phyloP scores from a whole-genome alignment of 2,888 invertebrate genomes.

The Plagodis dolabraria region DNA sequence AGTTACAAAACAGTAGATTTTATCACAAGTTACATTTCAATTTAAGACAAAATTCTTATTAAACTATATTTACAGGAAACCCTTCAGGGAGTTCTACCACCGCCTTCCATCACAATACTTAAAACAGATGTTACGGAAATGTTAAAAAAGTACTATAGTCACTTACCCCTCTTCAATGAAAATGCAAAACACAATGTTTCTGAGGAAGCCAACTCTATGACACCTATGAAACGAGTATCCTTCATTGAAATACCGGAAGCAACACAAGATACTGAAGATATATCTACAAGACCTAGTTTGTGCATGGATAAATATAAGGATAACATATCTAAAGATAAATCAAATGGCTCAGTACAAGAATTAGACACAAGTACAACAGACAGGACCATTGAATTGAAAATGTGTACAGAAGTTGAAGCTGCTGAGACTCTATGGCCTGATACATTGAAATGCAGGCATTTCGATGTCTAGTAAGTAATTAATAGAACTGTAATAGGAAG shows the following conservation, averaged over 20 bases:
- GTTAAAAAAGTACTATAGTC: slow-evolving; percentile 84
- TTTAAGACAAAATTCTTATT: background rate
- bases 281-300: slow-evolving; percentile 22
- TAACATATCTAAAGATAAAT: slow-evolving; percentile 36
- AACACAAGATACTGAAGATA: slow-evolving; percentile 29
- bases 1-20: no score
- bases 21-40: background rate
- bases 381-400: slow-evolving; percentile 63
- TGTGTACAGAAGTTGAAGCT: slow-evolving; percentile 67
- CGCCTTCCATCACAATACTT: slow-evolving; percentile 89
- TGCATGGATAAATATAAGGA: slow-evolving; percentile 30
- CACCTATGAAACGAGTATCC: slow-evolving; percentile 73
- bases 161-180: slow-evolving; percentile 78
- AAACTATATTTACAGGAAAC: slow-evolving; percentile 70
- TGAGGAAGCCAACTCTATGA: slow-evolving; percentile 62
- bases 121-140: slow-evolving; percentile 88
- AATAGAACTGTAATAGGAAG: background rate
- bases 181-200: slow-evolving; percentile 54
- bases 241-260: slow-evolving; percentile 67
- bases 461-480: slow-evolving; percentile 89
- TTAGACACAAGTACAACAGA: slow-evolving; percentile 62
- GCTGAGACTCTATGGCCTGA: slow-evolving; percentile 84
- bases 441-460: slow-evolving; percentile 85
- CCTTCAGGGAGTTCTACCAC: slow-evolving; percentile 89
- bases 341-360: slow-evolving; percentile 44